Evolutionary conservation across 2,113 vertebrate species (phyloP).

Genomic region (Oreochromis aureus): DNA sequence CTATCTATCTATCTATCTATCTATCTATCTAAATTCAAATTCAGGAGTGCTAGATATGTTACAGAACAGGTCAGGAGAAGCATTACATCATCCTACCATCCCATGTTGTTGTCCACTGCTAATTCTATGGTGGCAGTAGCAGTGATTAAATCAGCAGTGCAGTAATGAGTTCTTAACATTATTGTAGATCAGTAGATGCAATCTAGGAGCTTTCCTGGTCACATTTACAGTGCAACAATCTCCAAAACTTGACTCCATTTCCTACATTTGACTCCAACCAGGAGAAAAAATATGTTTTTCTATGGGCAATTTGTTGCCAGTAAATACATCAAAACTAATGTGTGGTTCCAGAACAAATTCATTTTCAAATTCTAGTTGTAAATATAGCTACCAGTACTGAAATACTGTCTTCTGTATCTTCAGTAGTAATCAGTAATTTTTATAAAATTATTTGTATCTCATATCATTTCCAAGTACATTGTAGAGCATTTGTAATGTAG

Average conservation of each 20-base stretch:
- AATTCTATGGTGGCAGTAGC: background rate
- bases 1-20: too few species aligned
- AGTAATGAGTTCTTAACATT: background rate
- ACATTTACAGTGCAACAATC: background rate
- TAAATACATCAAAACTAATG: background rate
- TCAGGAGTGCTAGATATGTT: background rate
- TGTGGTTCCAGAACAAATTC: background rate
- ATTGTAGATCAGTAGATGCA: background rate
- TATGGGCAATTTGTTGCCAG: background rate
- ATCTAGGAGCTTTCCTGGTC: background rate
- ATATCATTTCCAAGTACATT: background rate
- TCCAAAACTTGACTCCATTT: background rate
- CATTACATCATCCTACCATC: background rate
- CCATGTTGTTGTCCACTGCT: background rate
- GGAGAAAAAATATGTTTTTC: background rate
- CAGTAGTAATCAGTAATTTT: background rate
- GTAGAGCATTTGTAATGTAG: background rate
- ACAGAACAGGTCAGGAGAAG: background rate
- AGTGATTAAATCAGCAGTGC: background rate
- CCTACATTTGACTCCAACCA: background rate
- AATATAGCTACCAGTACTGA: background rate
- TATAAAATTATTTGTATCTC: background rate
- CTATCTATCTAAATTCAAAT: background rate
- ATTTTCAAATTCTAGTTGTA: background rate
- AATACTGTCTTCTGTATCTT: background rate